These are phyloP conservation scores for Drosophila meridionalis DNA, from an alignment of 2,888 invertebrate genomes.

Conservation along the genomic window DNA sequence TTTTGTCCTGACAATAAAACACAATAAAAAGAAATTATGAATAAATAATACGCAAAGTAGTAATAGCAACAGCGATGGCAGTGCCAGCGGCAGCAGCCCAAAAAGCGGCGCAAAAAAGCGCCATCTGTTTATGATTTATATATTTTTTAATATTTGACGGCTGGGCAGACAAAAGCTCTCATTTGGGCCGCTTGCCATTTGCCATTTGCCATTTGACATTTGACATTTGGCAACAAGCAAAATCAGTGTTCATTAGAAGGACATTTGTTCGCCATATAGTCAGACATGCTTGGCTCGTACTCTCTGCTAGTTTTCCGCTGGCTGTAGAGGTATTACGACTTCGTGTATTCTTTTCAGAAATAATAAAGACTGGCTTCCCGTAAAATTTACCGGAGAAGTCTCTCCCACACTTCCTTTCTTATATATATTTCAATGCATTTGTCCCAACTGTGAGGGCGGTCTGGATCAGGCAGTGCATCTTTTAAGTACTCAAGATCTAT, in stretches of 20 bases:
- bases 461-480: no score
- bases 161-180: constrained; percentile 20
- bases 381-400: background rate
- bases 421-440: background rate
- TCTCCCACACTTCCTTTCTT: background rate
- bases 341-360: background rate
- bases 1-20: constrained; percentile 67
- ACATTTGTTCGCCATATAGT: constrained; percentile 58
- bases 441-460: no score
- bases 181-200: constrained; percentile 10
- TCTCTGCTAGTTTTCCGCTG: background rate
- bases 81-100: constrained; percentile 15
- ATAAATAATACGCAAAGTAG: constrained; percentile 75
- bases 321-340: background rate
- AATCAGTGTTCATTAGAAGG: constrained; percentile 66
- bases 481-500: no score
- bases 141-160: constrained; percentile 65
- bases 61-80: constrained; percentile 34
- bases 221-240: constrained; percentile 52
- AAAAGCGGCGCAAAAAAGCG: constrained; percentile 53
- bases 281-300: constrained; percentile 11
- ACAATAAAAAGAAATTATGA: constrained; percentile 79
- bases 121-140: constrained; percentile 79
- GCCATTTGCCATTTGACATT: constrained; percentile 24
- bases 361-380: background rate